Evolutionary conservation across 2,888 invertebrate genomes (phyloP).

Genomic region (Tupiocoris notatus): DNA sequence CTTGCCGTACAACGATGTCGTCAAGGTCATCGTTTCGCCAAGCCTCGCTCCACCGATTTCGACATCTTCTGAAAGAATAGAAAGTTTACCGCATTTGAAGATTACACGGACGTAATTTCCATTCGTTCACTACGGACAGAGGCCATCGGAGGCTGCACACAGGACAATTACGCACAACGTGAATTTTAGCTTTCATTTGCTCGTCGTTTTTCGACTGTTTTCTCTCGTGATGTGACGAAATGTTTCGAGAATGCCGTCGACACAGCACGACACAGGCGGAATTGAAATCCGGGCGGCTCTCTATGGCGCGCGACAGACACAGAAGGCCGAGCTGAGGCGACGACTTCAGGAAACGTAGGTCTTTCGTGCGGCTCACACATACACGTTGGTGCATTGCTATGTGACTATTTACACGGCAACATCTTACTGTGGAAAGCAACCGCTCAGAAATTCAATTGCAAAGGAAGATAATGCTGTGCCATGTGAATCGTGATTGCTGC

Average conservation of each 20-base stretch:
- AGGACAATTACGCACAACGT: constrained; percentile 29
- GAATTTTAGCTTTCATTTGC: background rate
- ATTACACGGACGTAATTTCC: background rate
- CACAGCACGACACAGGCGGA: constrained; percentile 28
- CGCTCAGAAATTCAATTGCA: no score
- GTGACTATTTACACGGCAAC: background rate
- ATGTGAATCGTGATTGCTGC: no score
- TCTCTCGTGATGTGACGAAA: constrained; percentile 17
- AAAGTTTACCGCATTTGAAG: background rate
- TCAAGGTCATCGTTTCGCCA: constrained; percentile 36
- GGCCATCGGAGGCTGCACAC: constrained; percentile 32
- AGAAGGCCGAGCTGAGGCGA: constrained; percentile 41
- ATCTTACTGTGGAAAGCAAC: background rate
- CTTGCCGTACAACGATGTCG: constrained; percentile 9
- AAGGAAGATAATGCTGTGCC: no score
- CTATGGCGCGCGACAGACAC: constrained; percentile 11
- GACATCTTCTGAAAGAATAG: constrained; percentile 34
- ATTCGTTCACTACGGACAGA: constrained; percentile 5
- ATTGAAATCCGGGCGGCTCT: background rate
- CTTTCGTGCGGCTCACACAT: constrained; percentile 15
- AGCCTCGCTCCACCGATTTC: constrained; percentile 36
- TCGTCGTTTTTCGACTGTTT: background rate
- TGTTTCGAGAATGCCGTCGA: constrained; percentile 40
- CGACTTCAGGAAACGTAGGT: constrained; percentile 41
- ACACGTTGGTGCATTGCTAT: constrained; percentile 7